phyloP scores from a whole-genome alignment of 2,888 invertebrate genomes.

The Leptodirus hochenwartii region DNA sequence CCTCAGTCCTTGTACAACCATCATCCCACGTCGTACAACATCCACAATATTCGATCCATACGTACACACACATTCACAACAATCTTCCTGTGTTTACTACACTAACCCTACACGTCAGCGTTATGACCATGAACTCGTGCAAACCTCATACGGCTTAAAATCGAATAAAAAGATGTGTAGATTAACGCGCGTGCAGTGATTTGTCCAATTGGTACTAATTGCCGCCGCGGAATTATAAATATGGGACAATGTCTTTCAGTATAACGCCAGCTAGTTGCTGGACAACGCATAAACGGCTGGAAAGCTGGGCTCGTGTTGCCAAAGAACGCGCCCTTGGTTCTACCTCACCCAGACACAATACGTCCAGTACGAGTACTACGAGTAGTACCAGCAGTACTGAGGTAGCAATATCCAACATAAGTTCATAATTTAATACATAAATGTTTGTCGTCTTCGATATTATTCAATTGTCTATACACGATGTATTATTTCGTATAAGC shows the following conservation, averaged over 20 bases:
- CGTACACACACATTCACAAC: background rate
- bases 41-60: too few relatives aligned
- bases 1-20: too few relatives aligned
- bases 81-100: background rate
- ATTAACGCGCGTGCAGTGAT: slow-evolving; percentile 1
- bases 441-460: too few relatives aligned
- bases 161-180: slow-evolving; percentile 2
- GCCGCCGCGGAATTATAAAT: background rate
- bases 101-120: slow-evolving; percentile 1
- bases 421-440: background rate
- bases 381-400: slow-evolving; percentile 28
- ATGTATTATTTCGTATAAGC: too few relatives aligned
- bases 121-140: slow-evolving; percentile 7
- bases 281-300: slow-evolving; percentile 58
- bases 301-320: slow-evolving; percentile 59
- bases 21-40: too few relatives aligned
- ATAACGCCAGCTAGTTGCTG: slow-evolving; percentile 57
- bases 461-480: too few relatives aligned
- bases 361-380: slow-evolving; percentile 36
- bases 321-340: slow-evolving; percentile 39
- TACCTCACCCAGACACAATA: slow-evolving; percentile 20
- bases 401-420: too few relatives aligned
- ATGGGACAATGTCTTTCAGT: slow-evolving; percentile 24
- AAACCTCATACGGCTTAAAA: background rate
- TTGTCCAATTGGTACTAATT: too few relatives aligned